Conservation (phyloP, 2,888 invertebrate species). For the Eurytoma adleriae region DNA sequence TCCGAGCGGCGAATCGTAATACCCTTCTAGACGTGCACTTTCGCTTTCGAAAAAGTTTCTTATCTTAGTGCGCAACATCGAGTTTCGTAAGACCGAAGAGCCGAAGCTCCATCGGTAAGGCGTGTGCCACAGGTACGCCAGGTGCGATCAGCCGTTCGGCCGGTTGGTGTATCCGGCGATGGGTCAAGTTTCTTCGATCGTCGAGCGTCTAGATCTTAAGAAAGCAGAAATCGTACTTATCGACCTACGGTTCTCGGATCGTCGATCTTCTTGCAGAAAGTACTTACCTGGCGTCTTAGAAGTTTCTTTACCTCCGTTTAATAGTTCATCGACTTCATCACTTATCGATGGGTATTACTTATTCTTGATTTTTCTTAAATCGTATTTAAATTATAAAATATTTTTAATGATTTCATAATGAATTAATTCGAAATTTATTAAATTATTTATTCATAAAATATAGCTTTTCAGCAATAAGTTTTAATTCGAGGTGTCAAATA, state of each 20-base stretch:
- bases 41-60: slow-evolving; percentile 51
- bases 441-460: too few relatives aligned
- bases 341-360: not conserved
- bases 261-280: not conserved
- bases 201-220: slow-evolving; percentile 31
- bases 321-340: not conserved
- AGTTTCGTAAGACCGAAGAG: slow-evolving; percentile 27
- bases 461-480: too few relatives aligned
- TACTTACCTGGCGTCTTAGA: slow-evolving; percentile 17
- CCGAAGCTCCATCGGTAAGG: slow-evolving; percentile 8
- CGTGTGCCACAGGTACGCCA: not conserved
- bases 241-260: slow-evolving; percentile 35
- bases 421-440: too few relatives aligned
- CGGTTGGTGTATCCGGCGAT: slow-evolving; percentile 6
- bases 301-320: not conserved
- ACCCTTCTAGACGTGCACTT: slow-evolving; percentile 22
- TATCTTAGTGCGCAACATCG: slow-evolving; percentile 28
- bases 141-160: not conserved
- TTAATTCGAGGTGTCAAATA: too few relatives aligned
- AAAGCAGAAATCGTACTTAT: slow-evolving; percentile 41
- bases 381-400: too few relatives aligned
- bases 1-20: not conserved
- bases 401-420: too few relatives aligned
- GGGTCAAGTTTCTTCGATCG: slow-evolving; percentile 39
- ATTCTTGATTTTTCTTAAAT: too few relatives aligned